phyloP scores from a whole-genome alignment of 2,113 vertebrate genomes.

The Scortum barcoo region DNA sequence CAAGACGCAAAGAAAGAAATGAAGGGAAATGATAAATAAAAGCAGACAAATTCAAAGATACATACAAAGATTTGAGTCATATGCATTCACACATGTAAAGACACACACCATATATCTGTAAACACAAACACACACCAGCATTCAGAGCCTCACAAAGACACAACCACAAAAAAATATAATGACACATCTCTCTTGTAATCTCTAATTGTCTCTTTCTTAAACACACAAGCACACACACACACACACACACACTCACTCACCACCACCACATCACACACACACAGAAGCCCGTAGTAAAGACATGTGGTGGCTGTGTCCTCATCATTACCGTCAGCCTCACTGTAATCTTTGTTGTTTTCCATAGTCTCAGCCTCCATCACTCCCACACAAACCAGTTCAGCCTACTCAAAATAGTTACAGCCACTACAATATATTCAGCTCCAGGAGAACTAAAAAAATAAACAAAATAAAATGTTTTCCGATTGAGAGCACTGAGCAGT shows the following conservation, averaged over 20 bases:
- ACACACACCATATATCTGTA: too few relatives aligned
- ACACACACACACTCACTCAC: slow-evolving; percentile 10
- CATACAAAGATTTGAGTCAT: background rate
- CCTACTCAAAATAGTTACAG: slow-evolving; percentile 28
- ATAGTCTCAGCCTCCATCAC: slow-evolving; percentile 20
- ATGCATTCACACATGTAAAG: background rate
- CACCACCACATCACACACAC: slow-evolving; percentile 49
- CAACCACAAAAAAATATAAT: background rate
- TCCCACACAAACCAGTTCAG: slow-evolving; percentile 46
- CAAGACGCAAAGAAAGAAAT: background rate
- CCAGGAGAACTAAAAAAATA: slow-evolving; percentile 48
- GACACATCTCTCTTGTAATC: too few relatives aligned
- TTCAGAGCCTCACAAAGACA: background rate
- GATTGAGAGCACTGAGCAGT: background rate
- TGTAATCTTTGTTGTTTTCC: slow-evolving; percentile 49
- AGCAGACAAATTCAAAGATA: background rate
- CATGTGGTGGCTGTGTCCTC: slow-evolving; percentile 25
- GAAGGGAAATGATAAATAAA: background rate
- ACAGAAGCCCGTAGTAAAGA: slow-evolving; percentile 30
- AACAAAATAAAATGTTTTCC: slow-evolving; percentile 41
- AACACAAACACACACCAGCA: background rate
- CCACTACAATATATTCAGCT: background rate
- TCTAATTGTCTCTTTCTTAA: background rate
- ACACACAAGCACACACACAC: slow-evolving; percentile 34
- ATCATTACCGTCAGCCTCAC: slow-evolving; percentile 35